Conservation (phyloP, 2,797 vertebrate genomes). For the Ambastaia sidthimunki region DNA sequence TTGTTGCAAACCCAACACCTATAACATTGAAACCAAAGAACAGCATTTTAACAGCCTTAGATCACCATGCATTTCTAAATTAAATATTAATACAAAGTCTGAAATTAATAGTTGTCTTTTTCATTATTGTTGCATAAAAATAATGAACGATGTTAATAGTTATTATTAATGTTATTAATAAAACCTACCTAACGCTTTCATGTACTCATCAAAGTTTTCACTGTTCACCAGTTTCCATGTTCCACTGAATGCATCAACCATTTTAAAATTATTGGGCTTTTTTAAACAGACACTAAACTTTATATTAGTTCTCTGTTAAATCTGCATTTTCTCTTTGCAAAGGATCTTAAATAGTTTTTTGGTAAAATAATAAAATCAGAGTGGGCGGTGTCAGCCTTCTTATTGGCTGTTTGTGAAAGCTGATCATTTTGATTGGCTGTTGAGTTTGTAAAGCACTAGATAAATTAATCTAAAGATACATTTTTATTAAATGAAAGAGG, state of each 20-base stretch:
- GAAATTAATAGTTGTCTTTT: background rate
- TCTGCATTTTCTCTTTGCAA: conserved; percentile 9
- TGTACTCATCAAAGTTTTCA: conserved; percentile 93
- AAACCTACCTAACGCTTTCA: conserved; percentile 90
- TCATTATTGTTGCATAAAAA: background rate
- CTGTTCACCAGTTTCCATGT: conserved; percentile 93
- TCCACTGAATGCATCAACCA: conserved; percentile 93
- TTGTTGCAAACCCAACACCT: conserved; percentile 90
- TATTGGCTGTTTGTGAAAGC: conserved; percentile 70
- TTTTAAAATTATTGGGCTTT: conserved; percentile 66
- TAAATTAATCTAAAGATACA: background rate
- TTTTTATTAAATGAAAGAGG: background rate
- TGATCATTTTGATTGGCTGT: conserved; percentile 63
- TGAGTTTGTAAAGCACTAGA: conserved; percentile 1
- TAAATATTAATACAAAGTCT: no score
- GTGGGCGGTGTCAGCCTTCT: conserved; percentile 32
- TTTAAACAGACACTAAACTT: conserved; percentile 34
- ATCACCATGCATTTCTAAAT: background rate
- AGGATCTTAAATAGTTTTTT: conserved; percentile 33
- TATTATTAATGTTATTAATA: background rate
- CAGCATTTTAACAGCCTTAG: background rate
- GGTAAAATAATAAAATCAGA: background rate
- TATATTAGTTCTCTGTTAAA: background rate
- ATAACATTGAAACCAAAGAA: background rate
- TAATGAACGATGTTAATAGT: background rate